Base-by-base conservation (phyloP, 2,888 invertebrate species). In the Isotomurus palustris region DNA sequence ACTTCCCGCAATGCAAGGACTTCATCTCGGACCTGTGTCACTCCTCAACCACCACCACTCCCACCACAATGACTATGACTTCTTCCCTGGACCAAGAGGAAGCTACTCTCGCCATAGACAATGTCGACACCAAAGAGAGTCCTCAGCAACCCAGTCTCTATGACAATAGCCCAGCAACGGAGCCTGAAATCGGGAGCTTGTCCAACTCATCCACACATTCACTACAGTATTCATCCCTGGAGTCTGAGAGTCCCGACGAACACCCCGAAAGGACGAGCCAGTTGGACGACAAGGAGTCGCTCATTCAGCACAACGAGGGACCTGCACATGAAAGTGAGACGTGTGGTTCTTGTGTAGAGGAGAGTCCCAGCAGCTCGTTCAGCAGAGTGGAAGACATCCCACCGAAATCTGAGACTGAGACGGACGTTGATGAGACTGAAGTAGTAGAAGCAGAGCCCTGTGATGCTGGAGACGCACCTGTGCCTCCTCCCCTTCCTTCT, bases 1-100 rank as follows among this genome's bases (percentile, higher is more conserved):
- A 85, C 71, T 84, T 84, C 70, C 83, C 83, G 1, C 81, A 81
- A 62, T 84, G 84, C 69, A 81, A 83, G 56, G 84, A 85, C 58
- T 78, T 83, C 22, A 82, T 84, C 61, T 74, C 76, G 8, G 78
- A 79, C 66, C 72, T 73, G 55, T 60, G 67, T 65, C 25, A 66
- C 68, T 29, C 73, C 75, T 52, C 58, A 21, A 4, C 40, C 5
- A 40, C 8, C 17, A 12, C 14, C 21, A 47, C 28, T 47, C 3
- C 21, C 14, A 12, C 43, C 5, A 43, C 43, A 14, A 8, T 14
- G 8, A 32, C 32, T 14, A 8, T 10, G 21, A 51, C 56, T n/a
- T 49, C 59, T 32, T 22, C 58, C 6, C 51, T 17, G 8, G 53
- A 53, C 21, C 27, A 25, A 2, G 48, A 48, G 12, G 25, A 29